phyloP scores from a whole-genome alignment of 2,797 vertebrate genomes.

The Hozukius guyotensis region DNA sequence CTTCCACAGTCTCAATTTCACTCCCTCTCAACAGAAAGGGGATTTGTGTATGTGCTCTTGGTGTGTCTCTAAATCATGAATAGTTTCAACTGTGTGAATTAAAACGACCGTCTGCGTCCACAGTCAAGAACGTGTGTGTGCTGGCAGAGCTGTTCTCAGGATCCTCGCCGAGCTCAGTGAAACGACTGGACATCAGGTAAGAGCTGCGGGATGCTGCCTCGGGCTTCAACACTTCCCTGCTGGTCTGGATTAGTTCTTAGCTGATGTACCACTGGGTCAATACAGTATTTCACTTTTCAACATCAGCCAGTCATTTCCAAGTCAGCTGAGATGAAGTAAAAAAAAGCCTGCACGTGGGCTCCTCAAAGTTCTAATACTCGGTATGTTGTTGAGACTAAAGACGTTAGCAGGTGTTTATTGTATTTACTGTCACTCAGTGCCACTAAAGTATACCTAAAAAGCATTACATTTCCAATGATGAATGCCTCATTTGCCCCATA shows the following conservation, averaged over 20 bases:
- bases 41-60: neutral
- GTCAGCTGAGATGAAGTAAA: neutral
- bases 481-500: neutral
- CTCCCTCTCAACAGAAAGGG: neutral
- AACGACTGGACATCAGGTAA: constrained; percentile 90
- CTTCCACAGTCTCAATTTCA: no score
- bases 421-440: neutral
- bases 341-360: no score
- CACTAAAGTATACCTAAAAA: neutral
- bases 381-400: neutral
- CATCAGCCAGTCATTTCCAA: neutral
- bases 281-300: neutral
- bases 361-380: neutral
- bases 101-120: constrained; percentile 45
- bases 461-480: neutral
- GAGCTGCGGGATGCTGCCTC: neutral
- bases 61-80: neutral
- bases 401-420: neutral
- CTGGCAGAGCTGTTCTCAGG: constrained; percentile 90
- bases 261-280: neutral
- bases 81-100: constrained; percentile 39
- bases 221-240: neutral
- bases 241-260: neutral
- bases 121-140: constrained; percentile 81
- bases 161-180: constrained; percentile 84